Evolutionary conservation across 1,140 invertebrate species (phyloP).

Genomic region (Heliconius congener): DNA sequence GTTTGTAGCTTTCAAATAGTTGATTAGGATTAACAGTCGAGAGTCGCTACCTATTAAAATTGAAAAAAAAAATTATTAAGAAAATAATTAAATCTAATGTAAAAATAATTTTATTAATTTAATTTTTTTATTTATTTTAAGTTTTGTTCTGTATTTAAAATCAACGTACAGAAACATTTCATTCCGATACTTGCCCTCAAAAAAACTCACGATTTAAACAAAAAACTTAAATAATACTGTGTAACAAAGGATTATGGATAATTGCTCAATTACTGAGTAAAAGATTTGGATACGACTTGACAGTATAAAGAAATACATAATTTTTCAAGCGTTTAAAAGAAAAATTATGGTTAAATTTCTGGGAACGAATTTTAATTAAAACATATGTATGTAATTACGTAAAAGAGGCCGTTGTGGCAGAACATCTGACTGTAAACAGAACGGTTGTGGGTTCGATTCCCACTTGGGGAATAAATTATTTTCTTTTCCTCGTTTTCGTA

Average conservation of each 20-base stretch:
- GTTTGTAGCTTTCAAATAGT: too few species aligned
- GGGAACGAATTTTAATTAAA: not conserved
- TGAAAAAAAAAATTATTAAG: too few species aligned
- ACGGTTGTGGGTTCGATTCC: too few species aligned
- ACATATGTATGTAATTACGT: not conserved
- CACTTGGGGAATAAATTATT: too few species aligned
- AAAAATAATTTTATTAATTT: too few species aligned
- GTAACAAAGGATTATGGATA: not conserved
- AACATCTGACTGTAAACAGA: not conserved
- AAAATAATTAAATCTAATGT: too few species aligned
- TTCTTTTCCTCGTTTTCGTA: too few species aligned
- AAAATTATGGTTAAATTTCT: not conserved
- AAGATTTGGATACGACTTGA: not conserved
- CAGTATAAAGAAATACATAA: not conserved
- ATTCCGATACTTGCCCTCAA: not conserved
- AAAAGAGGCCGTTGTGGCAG: not conserved
- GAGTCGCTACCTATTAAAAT: too few species aligned
- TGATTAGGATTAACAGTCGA: too few species aligned
- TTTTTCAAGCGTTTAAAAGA: not conserved
- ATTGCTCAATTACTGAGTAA: not conserved
- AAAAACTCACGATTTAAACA: not conserved
- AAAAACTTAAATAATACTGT: not conserved
- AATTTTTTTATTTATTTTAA: too few species aligned
- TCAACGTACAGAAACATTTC: not conserved
- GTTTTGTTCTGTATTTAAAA: too few species aligned